These are phyloP conservation scores for Micrasema minimum DNA, from an alignment of 1,140 invertebrate species.

Conservation along the genomic window DNA sequence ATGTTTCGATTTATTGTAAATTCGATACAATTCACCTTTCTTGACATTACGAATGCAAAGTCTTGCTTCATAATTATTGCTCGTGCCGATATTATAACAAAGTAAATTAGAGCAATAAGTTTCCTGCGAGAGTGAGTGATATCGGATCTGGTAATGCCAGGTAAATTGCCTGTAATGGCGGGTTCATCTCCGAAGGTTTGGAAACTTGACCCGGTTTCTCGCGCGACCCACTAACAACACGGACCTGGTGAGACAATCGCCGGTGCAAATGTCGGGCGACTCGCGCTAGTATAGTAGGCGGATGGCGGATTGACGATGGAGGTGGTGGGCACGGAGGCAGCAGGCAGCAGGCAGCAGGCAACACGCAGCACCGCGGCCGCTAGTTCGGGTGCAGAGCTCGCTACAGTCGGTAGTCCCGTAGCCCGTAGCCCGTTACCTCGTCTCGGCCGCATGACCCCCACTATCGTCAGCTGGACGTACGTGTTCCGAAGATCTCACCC, in stretches of 20 bases:
- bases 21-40: no score
- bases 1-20: no score
- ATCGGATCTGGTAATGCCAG: neutral
- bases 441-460: no score
- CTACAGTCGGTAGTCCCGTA: conserved; percentile 1
- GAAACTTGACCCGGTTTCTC: conserved; percentile 40
- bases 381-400: conserved; percentile 17
- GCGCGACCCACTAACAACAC: conserved; percentile 39
- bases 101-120: neutral
- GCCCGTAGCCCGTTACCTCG: neutral
- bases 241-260: conserved; percentile 39
- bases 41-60: no score
- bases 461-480: neutral
- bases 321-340: neutral
- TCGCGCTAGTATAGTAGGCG: conserved; percentile 30
- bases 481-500: conserved; percentile 24
- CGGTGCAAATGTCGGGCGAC: conserved; percentile 31
- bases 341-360: neutral
- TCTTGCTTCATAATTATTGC: no score
- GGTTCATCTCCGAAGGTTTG: conserved; percentile 32
- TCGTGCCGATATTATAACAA: no score
- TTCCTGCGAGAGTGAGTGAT: neutral
- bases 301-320: conserved; percentile 10
- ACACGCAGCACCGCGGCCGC: neutral
- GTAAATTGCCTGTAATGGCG: conserved; percentile 12